phyloP scores from a whole-genome alignment of 2,113 vertebrate species.

The Chaetodon auriga region DNA sequence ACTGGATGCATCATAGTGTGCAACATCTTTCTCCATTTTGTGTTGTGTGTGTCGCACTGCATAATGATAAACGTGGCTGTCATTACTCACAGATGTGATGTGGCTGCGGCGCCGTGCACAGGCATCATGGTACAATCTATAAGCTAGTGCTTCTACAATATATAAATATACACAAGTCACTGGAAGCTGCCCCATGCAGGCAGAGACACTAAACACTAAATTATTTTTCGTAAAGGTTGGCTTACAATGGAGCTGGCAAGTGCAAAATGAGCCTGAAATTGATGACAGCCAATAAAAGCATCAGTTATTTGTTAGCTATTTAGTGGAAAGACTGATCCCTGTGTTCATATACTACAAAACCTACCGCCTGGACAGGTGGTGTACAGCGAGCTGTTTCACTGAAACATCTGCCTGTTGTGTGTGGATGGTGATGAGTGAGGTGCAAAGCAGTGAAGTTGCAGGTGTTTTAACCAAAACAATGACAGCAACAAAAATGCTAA shows the following conservation, averaged over 20 bases:
- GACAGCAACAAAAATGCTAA: neutral
- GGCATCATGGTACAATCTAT: neutral
- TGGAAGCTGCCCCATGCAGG: neutral
- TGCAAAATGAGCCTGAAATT: neutral
- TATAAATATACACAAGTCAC: neutral
- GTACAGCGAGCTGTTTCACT: neutral
- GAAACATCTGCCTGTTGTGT: neutral
- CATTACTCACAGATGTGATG: slow-evolving; percentile 11
- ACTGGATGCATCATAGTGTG: slow-evolving; percentile 1
- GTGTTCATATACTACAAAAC: neutral
- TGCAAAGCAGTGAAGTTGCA: neutral
- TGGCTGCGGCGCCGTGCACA: neutral
- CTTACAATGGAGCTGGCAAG: neutral
- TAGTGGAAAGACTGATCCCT: neutral
- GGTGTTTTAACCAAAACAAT: neutral
- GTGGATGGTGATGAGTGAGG: neutral
- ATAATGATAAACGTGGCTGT: neutral
- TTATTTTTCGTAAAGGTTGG: neutral
- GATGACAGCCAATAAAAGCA: neutral
- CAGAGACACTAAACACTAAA: neutral
- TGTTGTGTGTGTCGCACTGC: neutral
- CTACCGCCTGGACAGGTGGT: neutral
- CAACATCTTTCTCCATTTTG: slow-evolving; percentile 14
- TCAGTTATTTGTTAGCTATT: neutral
- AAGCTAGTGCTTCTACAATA: neutral